Evolutionary conservation across 2,113 vertebrate genomes (phyloP).

Genomic region (Pituophis catenifer): DNA sequence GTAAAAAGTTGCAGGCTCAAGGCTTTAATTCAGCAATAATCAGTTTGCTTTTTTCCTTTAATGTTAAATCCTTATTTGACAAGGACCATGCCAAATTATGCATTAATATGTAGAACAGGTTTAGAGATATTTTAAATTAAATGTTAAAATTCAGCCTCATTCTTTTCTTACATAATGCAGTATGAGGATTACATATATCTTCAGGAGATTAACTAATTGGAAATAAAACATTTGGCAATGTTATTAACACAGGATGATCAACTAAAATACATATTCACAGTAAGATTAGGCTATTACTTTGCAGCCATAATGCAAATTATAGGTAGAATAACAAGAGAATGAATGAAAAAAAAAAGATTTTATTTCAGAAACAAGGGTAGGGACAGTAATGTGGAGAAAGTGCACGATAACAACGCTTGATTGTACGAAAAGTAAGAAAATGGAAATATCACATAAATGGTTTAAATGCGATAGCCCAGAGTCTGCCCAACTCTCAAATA

Average conservation of each 20-base stretch:
- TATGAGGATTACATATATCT: conserved; percentile 29
- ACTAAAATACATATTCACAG: conserved; percentile 23
- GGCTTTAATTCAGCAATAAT: conserved; percentile 25
- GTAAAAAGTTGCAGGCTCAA: conserved; percentile 21
- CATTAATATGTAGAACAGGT: conserved; percentile 16
- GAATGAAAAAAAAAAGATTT: background rate
- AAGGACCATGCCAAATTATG: conserved; percentile 34
- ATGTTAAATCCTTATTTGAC: conserved; percentile 10
- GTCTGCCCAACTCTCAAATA: background rate
- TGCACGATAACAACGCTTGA: background rate
- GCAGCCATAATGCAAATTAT: background rate
- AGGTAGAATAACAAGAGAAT: conserved; percentile 11
- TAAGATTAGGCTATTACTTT: conserved; percentile 1
- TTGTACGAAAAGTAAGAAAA: background rate
- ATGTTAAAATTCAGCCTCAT: conserved; percentile 31
- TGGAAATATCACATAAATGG: background rate
- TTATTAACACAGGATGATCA: conserved; percentile 20
- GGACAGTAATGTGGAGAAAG: background rate
- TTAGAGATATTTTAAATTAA: conserved; percentile 51
- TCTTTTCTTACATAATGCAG: conserved; percentile 35
- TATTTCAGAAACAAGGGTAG: background rate
- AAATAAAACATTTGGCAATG: conserved; percentile 41
- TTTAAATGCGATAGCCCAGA: background rate
- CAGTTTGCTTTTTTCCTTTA: conserved; percentile 18
- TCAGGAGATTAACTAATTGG: conserved; percentile 40